phyloP scores from a whole-genome alignment of 2,113 vertebrate genomes.

The Poeciliopsis prolifica region DNA sequence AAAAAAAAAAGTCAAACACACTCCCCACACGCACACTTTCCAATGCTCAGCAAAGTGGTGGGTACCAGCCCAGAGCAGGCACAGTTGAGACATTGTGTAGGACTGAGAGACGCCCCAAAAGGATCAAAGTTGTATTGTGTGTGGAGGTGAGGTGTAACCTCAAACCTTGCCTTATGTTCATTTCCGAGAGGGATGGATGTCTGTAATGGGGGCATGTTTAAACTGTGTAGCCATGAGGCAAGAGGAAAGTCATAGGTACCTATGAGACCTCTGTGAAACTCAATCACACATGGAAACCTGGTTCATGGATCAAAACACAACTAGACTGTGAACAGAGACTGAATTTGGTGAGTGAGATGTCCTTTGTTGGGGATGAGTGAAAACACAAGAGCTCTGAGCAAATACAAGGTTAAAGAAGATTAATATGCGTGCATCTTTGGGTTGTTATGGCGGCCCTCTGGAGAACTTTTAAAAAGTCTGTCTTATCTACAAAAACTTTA shows the following conservation, averaged over 20 bases:
- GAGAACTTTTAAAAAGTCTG: no score
- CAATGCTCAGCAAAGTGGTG: conserved; percentile 44
- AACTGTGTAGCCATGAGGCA: conserved; percentile 58
- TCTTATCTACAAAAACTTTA: no score
- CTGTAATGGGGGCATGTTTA: conserved; percentile 65
- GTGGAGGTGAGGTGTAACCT: conserved; percentile 74
- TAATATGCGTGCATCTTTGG: background rate
- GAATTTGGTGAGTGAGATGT: conserved; percentile 52
- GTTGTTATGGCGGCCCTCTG: no score
- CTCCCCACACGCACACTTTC: conserved; percentile 8
- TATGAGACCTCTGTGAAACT: conserved; percentile 72
- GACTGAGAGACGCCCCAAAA: conserved; percentile 69
- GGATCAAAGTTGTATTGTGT: conserved; percentile 80
- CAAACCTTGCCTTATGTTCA: conserved; percentile 80
- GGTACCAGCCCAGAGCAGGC: conserved; percentile 46
- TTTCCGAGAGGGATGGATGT: conserved; percentile 80
- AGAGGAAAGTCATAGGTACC: conserved; percentile 56
- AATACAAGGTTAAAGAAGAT: conserved; percentile 18
- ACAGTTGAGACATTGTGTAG: conserved; percentile 72
- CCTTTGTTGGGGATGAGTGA: conserved; percentile 37
- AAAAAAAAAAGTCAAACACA: conserved; percentile 2
- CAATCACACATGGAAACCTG: conserved; percentile 73
- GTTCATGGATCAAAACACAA: conserved; percentile 80
- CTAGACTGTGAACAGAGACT: conserved; percentile 59
- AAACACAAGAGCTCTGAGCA: conserved; percentile 29